These are phyloP conservation scores for Holocentrus rufus DNA, from an alignment of 2,797 vertebrate genomes.

Conservation along the genomic window DNA sequence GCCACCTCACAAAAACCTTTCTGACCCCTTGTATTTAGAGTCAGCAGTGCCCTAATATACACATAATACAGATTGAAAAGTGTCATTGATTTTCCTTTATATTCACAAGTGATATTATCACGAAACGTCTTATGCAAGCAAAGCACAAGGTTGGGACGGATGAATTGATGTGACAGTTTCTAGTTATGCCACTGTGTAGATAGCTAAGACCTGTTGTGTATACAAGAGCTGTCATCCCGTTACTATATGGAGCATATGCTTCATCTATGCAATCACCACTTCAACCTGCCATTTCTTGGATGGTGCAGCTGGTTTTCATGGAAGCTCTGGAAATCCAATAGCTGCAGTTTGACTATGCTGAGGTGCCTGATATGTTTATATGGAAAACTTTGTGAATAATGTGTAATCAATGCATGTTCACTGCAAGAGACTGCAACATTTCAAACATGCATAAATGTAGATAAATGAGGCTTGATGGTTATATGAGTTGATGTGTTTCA, in stretches of 20 bases:
- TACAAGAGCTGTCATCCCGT: conserved; percentile 37
- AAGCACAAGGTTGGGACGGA: conserved; percentile 30
- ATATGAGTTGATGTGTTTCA: conserved; percentile 67
- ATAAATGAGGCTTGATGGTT: conserved; percentile 56
- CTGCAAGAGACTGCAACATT: conserved; percentile 13
- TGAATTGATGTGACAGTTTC: conserved; percentile 41
- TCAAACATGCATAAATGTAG: conserved; percentile 30
- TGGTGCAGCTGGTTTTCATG: conserved; percentile 35
- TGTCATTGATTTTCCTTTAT: too few species aligned
- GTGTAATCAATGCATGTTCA: conserved; percentile 20
- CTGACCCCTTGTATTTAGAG: conserved; percentile 1
- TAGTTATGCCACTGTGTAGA: not conserved
- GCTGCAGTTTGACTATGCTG: not conserved
- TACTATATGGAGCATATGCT: conserved; percentile 18
- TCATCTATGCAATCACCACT: conserved; percentile 28
- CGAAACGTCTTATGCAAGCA: conserved; percentile 21
- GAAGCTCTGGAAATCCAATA: conserved; percentile 22
- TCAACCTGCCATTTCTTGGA: conserved; percentile 67
- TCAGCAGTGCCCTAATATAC: too few species aligned
- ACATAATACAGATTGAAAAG: too few species aligned
- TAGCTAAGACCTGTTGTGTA: not conserved
- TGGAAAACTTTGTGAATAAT: not conserved
- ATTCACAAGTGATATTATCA: not conserved
- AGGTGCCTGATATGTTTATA: not conserved
- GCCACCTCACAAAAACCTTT: not conserved